phyloP scores from a whole-genome alignment of 2,113 vertebrate species.

The Plestiodon gilberti region DNA sequence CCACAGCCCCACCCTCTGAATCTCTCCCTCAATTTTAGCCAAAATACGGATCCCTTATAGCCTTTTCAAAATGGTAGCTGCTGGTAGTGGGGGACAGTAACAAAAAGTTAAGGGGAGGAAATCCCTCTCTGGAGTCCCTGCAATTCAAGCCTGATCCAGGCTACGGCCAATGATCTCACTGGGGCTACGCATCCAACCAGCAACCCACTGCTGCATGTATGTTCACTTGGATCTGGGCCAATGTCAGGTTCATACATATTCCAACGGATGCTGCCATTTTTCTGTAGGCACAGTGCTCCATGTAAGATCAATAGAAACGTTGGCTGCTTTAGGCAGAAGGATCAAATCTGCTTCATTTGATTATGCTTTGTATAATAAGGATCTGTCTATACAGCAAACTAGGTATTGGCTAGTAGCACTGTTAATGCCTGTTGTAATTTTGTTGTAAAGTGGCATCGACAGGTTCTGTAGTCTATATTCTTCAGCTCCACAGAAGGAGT shows the following conservation, averaged over 20 bases:
- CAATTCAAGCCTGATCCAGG: background rate
- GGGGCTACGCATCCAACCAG: background rate
- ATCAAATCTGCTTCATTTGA: slow-evolving; percentile 35
- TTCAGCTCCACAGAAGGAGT: slow-evolving; percentile 25
- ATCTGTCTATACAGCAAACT: background rate
- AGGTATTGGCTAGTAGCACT: background rate
- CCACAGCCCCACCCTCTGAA: too few species aligned
- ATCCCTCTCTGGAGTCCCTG: background rate
- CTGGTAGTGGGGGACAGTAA: too few species aligned
- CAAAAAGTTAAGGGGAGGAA: background rate
- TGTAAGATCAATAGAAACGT: slow-evolving; percentile 38
- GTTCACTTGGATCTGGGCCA: background rate
- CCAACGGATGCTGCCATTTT: background rate
- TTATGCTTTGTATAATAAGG: slow-evolving; percentile 54
- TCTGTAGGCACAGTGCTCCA: background rate
- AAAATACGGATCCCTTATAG: too few species aligned
- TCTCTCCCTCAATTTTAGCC: too few species aligned
- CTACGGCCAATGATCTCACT: background rate
- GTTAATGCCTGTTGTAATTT: slow-evolving; percentile 28
- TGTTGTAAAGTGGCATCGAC: background rate
- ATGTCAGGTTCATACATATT: background rate
- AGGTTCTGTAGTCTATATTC: background rate
- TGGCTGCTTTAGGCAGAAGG: slow-evolving; percentile 53
- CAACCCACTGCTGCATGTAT: background rate
- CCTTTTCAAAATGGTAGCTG: too few species aligned